Evolutionary conservation across 2,888 invertebrate genomes (phyloP), one percentile per base, ranked within the genome.

Genomic region (Endotricha flammealis): DNA sequence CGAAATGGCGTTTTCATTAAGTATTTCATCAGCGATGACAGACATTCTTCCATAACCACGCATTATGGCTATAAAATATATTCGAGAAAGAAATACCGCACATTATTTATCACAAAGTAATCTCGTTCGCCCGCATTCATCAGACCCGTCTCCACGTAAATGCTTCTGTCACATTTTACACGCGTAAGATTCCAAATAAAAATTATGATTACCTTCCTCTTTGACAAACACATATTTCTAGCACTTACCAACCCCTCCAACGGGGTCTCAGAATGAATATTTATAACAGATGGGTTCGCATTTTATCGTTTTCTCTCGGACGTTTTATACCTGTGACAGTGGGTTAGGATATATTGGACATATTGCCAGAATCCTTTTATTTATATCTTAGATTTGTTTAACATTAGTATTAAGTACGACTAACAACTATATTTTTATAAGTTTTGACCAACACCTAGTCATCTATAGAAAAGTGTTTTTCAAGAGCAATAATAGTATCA

Each of bases 141-240:
- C 58, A 55, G 53, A 42, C 22, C 32, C 48, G 38, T 46, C 51
- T 49, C 34, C 50, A 53, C 53, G 58, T 54, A 49, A 60, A 61
- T 53, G 48, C 49, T 14, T 38, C 39, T 42, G 44, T 38, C 41
- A 41, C 46, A 53, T 57, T 55, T 51, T 41, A 52, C 46, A 48
- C 46, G 46, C 46, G 41, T 39, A 38, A 50, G 48, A 56, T 62
- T 60, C 60, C 57, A 52, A 56, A 69, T 73, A 75, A 77, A 74
- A 80, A 80, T 76, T 75, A 73, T 78, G 75, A 80, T 79, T 78
- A 72, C 70, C 57, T 54, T 64, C 54, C 61, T 58, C 65, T 69
- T 63, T 73, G 78, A 75, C 76, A 73, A 69, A 64, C 64, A 62
- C 70, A 71, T 76, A 76, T 71, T 62, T 75, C 67, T 65, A 64